These are phyloP conservation scores for Pinna nobilis DNA, from an alignment of 1,140 invertebrate genomes.

Conservation along the genomic window DNA sequence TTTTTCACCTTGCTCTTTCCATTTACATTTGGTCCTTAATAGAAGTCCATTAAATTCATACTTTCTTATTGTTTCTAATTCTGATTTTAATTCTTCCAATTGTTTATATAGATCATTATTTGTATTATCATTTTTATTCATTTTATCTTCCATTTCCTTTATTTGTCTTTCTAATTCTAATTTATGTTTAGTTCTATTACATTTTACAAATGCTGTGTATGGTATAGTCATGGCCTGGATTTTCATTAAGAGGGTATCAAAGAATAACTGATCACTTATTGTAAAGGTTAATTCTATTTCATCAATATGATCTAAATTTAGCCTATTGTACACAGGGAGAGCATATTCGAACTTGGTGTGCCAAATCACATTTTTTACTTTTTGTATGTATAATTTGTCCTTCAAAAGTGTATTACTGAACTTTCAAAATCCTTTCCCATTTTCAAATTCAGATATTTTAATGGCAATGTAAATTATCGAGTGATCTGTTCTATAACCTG, in stretches of 20 bases:
- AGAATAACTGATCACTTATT: not conserved
- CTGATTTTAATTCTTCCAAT: not conserved
- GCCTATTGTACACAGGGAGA: not conserved
- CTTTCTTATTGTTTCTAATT: not conserved
- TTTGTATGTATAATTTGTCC: not conserved
- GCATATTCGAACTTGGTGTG: not conserved
- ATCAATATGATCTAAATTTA: not conserved
- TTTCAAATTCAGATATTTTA: conserved; percentile 2
- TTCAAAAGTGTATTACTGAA: conserved; percentile 24
- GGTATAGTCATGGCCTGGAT: not conserved
- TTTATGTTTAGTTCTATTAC: not conserved
- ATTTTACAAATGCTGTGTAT: not conserved
- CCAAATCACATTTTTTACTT: conserved; percentile 7
- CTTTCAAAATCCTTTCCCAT: conserved; percentile 26
- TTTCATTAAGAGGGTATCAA: conserved; percentile 4
- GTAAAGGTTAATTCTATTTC: not conserved
- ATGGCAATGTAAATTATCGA: not conserved
- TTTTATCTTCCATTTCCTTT: not conserved
- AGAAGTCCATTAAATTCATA: not conserved
- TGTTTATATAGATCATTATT: not conserved
- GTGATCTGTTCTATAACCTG: conserved; percentile 7
- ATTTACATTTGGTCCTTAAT: not conserved
- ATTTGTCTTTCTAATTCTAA: not conserved
- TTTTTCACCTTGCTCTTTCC: conserved; percentile 10
- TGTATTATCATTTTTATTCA: conserved; percentile 2